Evolutionary conservation across 2,113 vertebrate species (phyloP).

Genomic region (Strigops habroptila): DNA sequence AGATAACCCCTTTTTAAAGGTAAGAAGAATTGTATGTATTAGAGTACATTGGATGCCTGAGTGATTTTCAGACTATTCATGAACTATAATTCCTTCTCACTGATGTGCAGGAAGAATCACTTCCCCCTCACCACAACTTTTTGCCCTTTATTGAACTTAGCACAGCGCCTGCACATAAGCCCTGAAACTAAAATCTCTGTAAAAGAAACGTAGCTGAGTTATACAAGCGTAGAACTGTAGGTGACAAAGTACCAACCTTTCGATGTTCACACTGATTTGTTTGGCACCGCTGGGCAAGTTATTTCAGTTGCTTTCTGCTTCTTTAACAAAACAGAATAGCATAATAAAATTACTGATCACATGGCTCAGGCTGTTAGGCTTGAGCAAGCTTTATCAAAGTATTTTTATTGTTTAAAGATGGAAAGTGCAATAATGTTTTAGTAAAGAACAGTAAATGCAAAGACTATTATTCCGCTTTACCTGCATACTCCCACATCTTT

Average conservation of each 20-base stretch:
- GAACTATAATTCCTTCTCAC: neutral
- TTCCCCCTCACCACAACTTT: neutral
- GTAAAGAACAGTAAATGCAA: neutral
- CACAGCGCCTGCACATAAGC: neutral
- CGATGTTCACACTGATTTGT: neutral
- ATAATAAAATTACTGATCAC: neutral
- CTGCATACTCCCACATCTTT: neutral
- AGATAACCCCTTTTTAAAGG: neutral
- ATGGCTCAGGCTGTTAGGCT: neutral
- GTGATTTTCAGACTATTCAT: neutral
- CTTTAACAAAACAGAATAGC: neutral
- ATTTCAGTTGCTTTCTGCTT: neutral
- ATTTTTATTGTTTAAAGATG: neutral
- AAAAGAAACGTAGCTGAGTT: neutral
- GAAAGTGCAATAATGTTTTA: neutral
- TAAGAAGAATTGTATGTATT: neutral
- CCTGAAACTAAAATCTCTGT: neutral
- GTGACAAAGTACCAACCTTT: neutral
- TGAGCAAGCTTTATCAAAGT: neutral
- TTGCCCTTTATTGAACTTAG: neutral
- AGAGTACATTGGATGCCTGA: neutral
- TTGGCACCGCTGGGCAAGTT: neutral
- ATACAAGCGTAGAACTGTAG: neutral
- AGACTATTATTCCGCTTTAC: neutral
- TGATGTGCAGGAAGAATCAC: neutral